Base-by-base conservation (phyloP, 2,113 vertebrate genomes). In the Tauraco erythrolophus region DNA sequence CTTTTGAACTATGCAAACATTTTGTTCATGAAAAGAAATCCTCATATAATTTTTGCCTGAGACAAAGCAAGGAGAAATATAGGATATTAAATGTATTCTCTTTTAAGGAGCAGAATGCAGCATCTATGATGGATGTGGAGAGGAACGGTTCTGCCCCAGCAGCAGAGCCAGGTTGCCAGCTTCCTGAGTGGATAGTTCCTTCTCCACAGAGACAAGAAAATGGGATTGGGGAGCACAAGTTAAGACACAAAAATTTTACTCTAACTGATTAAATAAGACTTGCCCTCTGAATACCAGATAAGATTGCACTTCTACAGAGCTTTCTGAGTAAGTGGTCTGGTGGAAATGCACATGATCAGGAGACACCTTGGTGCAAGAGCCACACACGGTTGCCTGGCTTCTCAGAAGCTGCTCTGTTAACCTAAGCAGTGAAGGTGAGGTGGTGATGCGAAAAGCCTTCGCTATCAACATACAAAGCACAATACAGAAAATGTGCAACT, bases 401-500 rank as follows among this genome's bases (percentile, higher is more conserved):
- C 71, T 82, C 64, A 66, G 54, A 78, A 84, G 30, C 33, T 77
- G 30, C 85, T 68, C 79, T 68, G 48, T n/a, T 77, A 87, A 62
- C 53, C 51, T 33, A 31, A 0, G 0, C 64, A 37, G 33, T 25
- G 61, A 94, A 78, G 41, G 37, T 77, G 79, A 85, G 23, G 31
- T 33, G 31, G 37, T 51, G 71, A 48, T 68, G 51, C 50, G 74
- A 74, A 88, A 75, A 51, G 27, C 37, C 65, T 88, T 56, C 35
- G 22, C 33, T 71, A 70, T 11, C 46, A 81, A 58, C 12, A 66
- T 19, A 66, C 21, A 58, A 92, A 77, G 27, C 0, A 1, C 18
- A 86, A 56, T n/a, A 70, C 2, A 88, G 68, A 92, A 93, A 93
- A 86, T 23, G 33, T 56, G 41, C 28, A 93, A 43, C 27, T 92